Evolutionary conservation across 1,140 invertebrate genomes (phyloP).

Genomic region (Babylonia areolata): DNA sequence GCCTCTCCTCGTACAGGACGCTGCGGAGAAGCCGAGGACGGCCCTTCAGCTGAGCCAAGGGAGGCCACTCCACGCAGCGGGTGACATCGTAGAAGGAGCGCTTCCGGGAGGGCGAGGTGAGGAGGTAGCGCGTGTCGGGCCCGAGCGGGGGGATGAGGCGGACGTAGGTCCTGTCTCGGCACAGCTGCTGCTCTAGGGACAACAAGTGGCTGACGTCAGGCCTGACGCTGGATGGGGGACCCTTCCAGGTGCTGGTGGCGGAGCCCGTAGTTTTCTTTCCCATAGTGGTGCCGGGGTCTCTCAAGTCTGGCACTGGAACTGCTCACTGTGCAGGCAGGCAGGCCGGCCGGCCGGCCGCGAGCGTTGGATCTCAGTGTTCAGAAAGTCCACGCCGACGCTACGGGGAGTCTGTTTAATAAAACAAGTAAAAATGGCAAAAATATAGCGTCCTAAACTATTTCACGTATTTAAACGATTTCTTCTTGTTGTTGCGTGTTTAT

Average conservation of each 20-base stretch:
- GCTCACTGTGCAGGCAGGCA: not conserved
- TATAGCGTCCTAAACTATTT: too few species aligned
- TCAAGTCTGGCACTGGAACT: not conserved
- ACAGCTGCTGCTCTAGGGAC: not conserved
- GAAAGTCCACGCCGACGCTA: too few species aligned
- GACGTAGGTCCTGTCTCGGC: not conserved
- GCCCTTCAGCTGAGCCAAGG: not conserved
- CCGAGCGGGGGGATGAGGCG: not conserved
- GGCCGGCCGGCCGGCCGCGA: too few species aligned
- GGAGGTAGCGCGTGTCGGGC: not conserved
- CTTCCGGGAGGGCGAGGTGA: not conserved
- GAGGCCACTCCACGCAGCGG: not conserved
- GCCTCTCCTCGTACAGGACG: not conserved
- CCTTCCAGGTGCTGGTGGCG: too few species aligned
- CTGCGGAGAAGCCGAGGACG: not conserved
- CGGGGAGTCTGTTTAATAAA: too few species aligned
- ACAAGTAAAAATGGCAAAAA: too few species aligned
- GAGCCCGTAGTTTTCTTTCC: not conserved
- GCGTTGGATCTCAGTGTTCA: too few species aligned
- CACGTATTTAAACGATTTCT: too few species aligned
- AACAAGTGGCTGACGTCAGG: not conserved
- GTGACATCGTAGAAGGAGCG: not conserved
- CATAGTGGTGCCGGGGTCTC: too few species aligned
- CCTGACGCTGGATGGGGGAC: not conserved
- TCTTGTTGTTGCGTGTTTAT: too few species aligned